Evolutionary conservation across 2,888 invertebrate genomes (phyloP), one percentile per base, ranked within the genome.

Genomic region (Acronicta psi): DNA sequence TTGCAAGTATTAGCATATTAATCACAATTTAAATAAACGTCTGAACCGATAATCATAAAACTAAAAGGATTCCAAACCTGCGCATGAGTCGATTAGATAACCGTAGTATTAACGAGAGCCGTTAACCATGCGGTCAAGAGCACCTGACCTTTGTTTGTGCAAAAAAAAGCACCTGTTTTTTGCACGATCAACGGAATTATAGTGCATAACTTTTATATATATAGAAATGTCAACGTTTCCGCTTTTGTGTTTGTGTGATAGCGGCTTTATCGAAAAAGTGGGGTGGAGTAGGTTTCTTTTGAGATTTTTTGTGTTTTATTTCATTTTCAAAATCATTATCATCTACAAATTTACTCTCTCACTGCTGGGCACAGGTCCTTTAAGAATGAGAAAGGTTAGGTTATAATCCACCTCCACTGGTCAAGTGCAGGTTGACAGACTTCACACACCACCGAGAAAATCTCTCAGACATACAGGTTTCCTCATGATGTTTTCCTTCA

Each of bases 171-270:
- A 91, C 89, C 89, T 91, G 90, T 89, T 84, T 90, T 89, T 89
- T 86, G 81, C 85, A 63, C 83, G 77, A 83, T 81, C 85, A 82
- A 89, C 87, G 86, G 88, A 86, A 87, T 88, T 79, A 81, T 83
- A 81, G 77, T 79, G 83, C 88, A 88, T 87, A 87, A 87, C 86
- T 91, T 87, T 85, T 85, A 77, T 84, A 82, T 83, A 82, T 79
- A 75, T 70, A 86, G 84, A 92, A 93, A 92, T 93, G 93, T 92
- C 93, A 92, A 85, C 89, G 83, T 90, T 92, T 93, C 92, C 92
- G 92, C 86, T 89, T 75, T 56, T 68, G 59, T 50, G 56, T 66
- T 61, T 71, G 76, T 81, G 77, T 83, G 81, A 80, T 81, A 81
- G 79, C 55, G 57, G 62, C 65, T 77, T 83, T 75, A 81, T 75